Conservation (phyloP, 2,888 invertebrate species). For the Ormyrus nitidulus region DNA sequence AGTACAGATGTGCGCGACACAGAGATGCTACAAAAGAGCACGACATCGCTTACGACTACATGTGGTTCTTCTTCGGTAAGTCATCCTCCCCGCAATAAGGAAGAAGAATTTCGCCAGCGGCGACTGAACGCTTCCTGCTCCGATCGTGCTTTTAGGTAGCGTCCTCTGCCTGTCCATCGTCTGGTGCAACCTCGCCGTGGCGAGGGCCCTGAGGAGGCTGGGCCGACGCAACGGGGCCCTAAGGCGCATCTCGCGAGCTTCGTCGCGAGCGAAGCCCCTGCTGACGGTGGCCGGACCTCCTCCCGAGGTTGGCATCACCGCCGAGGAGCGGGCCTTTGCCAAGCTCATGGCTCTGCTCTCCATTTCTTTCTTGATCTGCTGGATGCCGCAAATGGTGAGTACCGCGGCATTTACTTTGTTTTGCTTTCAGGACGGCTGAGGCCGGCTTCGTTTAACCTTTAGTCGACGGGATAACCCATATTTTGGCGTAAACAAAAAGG, state of each 20-base stretch:
- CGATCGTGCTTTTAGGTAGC: conserved; percentile 78
- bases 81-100: conserved; percentile 38
- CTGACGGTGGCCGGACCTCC: conserved; percentile 63
- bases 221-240: conserved; percentile 68
- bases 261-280: conserved; percentile 69
- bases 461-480: too few species aligned
- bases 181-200: conserved; percentile 89
- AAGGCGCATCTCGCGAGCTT: conserved; percentile 69
- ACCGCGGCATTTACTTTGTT: too few species aligned
- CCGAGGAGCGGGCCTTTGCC: conserved; percentile 90
- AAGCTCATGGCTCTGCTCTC: conserved; percentile 90
- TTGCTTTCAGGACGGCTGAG: too few species aligned
- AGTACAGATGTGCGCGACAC: conserved; percentile 81
- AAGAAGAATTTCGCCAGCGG: not conserved
- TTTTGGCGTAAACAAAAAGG: too few species aligned
- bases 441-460: too few species aligned
- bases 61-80: conserved; percentile 87
- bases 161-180: conserved; percentile 85
- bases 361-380: conserved; percentile 88
- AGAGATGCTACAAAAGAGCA: conserved; percentile 80
- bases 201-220: conserved; percentile 83
- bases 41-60: conserved; percentile 85
- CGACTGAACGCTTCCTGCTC: not conserved
- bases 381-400: conserved; percentile 92
- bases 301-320: conserved; percentile 76